Conservation (phyloP, 2,113 vertebrate genomes). For the Recurvirostra avosetta region DNA sequence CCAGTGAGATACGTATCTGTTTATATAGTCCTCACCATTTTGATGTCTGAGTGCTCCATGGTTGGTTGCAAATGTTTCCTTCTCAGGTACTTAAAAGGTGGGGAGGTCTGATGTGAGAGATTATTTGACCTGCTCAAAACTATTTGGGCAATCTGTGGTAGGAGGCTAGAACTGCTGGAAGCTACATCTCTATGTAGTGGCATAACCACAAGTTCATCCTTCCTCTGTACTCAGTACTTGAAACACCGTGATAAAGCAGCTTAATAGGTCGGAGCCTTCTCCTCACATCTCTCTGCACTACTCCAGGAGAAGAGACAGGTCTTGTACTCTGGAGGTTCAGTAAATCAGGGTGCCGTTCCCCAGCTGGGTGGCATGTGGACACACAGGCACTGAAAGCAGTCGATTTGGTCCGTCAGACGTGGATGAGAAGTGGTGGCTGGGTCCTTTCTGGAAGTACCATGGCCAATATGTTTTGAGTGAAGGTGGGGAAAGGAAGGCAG, state of each 20-base stretch:
- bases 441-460: neutral
- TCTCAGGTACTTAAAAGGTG: neutral
- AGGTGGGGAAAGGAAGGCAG: neutral
- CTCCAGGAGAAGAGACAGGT: neutral
- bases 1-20: neutral
- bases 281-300: neutral
- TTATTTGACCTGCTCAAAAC: neutral
- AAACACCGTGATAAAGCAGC: neutral
- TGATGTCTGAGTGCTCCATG: neutral
- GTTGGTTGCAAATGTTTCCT: neutral
- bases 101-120: neutral
- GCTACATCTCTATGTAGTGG: neutral
- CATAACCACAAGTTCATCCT: neutral
- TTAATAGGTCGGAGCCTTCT: neutral
- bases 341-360: neutral
- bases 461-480: neutral
- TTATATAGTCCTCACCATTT: neutral
- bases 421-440: neutral
- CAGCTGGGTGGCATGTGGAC: fast-evolving
- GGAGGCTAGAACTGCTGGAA: neutral
- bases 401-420: neutral
- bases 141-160: neutral
- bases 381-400: neutral
- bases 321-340: fast-evolving
- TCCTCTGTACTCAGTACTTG: neutral